A percentile compares a stretch with the other conserved stretches of the same genome.
Evolutionary conservation across 1,140 invertebrate genomes (phyloP).

Genomic region (Mya arenaria): DNA sequence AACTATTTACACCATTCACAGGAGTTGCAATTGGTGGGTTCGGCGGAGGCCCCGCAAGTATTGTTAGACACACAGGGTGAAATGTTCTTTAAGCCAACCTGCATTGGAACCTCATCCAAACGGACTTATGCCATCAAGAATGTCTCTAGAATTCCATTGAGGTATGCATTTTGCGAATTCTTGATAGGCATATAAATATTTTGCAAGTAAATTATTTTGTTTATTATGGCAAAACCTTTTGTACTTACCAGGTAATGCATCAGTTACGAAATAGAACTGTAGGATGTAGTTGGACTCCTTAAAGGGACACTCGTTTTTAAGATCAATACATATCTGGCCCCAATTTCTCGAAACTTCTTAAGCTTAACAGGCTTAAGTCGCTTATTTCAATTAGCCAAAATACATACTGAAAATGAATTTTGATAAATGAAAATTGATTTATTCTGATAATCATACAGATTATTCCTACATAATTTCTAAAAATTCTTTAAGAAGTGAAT

Average conservation of each 20-base stretch:
- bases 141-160: slow-evolving; percentile 77
- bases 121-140: slow-evolving; percentile 78
- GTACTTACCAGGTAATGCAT: background rate
- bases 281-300: too few relatives aligned
- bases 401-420: too few relatives aligned
- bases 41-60: slow-evolving; percentile 76
- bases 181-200: background rate
- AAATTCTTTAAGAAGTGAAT: too few relatives aligned
- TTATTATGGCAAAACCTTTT: background rate
- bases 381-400: too few relatives aligned
- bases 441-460: too few relatives aligned
- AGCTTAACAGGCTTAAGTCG: too few relatives aligned
- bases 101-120: slow-evolving; percentile 73
- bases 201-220: background rate
- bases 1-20: too few relatives aligned
- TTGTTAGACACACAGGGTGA: slow-evolving; percentile 75
- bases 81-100: slow-evolving; percentile 80
- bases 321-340: too few relatives aligned
- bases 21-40: slow-evolving; percentile 74
- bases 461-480: too few relatives aligned
- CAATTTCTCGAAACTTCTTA: too few relatives aligned
- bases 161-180: slow-evolving; percentile 55
- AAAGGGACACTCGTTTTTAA: too few relatives aligned
- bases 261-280: background rate
- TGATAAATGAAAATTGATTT: too few relatives aligned